phyloP scores from a whole-genome alignment of 1,140 invertebrate species.

The Dendrolimus punctatus region DNA sequence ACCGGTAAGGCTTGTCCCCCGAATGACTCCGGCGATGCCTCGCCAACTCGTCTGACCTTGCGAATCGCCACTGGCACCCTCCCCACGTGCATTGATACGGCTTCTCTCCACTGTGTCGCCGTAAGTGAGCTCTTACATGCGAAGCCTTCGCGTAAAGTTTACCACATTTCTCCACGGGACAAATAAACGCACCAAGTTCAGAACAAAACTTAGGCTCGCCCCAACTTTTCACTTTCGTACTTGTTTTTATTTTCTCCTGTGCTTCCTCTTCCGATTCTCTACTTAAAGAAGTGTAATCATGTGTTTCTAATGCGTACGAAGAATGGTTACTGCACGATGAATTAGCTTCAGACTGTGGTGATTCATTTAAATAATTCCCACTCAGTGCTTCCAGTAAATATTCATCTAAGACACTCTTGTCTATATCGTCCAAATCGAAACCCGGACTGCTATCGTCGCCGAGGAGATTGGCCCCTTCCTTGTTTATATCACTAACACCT shows the following conservation, averaged over 20 bases:
- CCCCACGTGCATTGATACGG: constrained; percentile 93
- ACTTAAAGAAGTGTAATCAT: constrained; percentile 15
- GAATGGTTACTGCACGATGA: constrained; percentile 28
- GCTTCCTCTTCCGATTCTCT: constrained; percentile 17
- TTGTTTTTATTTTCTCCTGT: constrained; percentile 15
- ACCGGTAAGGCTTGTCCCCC: constrained; percentile 87
- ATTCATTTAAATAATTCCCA: constrained; percentile 38
- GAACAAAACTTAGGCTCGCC: constrained; percentile 50
- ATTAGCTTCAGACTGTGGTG: constrained; percentile 26
- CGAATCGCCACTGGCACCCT: constrained; percentile 95
- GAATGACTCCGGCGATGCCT: constrained; percentile 87
- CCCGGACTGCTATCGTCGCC: constrained; percentile 23
- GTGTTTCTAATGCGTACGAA: constrained; percentile 25
- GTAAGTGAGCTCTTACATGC: constrained; percentile 93
- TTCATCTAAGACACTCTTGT: constrained; percentile 52
- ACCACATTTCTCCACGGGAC: constrained; percentile 74
- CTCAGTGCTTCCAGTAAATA: constrained; percentile 46
- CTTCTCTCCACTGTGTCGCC: constrained; percentile 95
- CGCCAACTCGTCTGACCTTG: constrained; percentile 93
- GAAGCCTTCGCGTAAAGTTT: constrained; percentile 94
- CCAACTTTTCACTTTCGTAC: constrained; percentile 35
- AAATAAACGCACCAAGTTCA: constrained; percentile 70
- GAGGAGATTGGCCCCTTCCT: constrained; percentile 31
- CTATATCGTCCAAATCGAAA: constrained; percentile 55
- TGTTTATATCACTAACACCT: constrained; percentile 36